Evolutionary conservation across 1,140 invertebrate species (phyloP), one percentile per base, ranked within the genome.

Genomic region (Varroa destructor): DNA sequence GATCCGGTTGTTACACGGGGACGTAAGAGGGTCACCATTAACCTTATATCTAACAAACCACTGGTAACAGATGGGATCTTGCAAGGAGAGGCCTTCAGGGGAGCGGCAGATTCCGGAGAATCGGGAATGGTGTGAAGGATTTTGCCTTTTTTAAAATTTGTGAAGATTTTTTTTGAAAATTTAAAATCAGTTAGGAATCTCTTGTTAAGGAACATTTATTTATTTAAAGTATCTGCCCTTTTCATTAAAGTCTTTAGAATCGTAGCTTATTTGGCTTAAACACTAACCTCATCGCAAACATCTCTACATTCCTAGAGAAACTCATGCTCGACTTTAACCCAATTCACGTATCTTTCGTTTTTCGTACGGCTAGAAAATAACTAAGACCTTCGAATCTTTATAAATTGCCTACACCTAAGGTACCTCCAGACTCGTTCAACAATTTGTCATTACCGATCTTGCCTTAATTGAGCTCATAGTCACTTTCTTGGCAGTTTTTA

Each of bases 291-390:
- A 37, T 67, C 10, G 37, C n/a, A 3, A 46, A 40, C 5, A 46
- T 67, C 46, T 4, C 61, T n/a, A 43, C 61, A 14, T 12, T 37
- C 12, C 46, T 67, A 10, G 46, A n/a, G 46, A 40, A 40, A 2
- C 46, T 67, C 40, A 2, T 1, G 40, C 14, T 67, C 1, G 46
- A 2, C 12, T 3, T 40, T 12, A 43, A 43, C 61, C 61, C 61
- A 12, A 46, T 46, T 67, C 40, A 67, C 12, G 46, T 36, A 40
- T 25, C 40, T 37, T 40, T 12, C 3, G 14, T 46, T 37, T 2
- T 67, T 67, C 61, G 61, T 46, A 3, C 12, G 61, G 10, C 61
- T 67, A 12, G 40, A 67, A 40, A 67, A 67, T 14, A 12, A 36
- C 61, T 12, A 14, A 37, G 10, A 12, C 12, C 61, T 67, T 46